Base-by-base conservation (phyloP, 2,888 invertebrate species). In the Hirudinaria manillensis region DNA sequence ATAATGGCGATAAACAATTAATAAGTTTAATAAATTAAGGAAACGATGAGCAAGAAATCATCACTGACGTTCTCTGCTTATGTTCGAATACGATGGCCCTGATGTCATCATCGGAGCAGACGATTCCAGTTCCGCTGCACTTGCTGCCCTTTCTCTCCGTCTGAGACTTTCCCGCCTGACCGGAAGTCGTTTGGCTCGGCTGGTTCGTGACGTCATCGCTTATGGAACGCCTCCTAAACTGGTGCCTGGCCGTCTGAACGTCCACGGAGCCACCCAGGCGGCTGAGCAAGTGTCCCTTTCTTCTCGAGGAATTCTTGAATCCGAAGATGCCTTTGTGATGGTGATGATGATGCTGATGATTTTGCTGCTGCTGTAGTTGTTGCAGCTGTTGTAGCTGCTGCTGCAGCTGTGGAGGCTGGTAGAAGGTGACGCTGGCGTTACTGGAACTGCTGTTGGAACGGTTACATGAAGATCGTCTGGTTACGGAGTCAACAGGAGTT, bases 71-170 rank as follows among this genome's bases (percentile, higher is more conserved):
- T 74, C 66, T 53, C 66, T 67, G 29, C 68, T 55, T 55, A 66
- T 72, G 51, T 74, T 77, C 70, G 27, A 27, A 56, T 7, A 79
- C 74, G 45, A 80, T 80, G 53, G 78, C 76, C 38, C 77, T 66
- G 19, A 80, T 75, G 70, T 80, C 80, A 24, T 77, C 78, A 53
- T 78, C 76, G n/a, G 80, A 80, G 70, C 80, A 80, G 16, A 80
- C 78, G 24, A 80, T 76, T 24, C 80, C 80, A 19, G 71, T 55
- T 10, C 68, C 36, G 45, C n/a, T n/a, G 21, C 21, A 61, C 61
- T 61, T 61, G 61, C 61, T 61, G 61, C 2, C 10, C 29, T 61
- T 61, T 2, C 74, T 70, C 24, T 38, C 66, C 21, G 51, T 27
- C 10, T n/a, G n/a, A n/a, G 67, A 55, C 10, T 61, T 65, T 7